Conservation (phyloP, 2,113 vertebrate species). For the Rousettus leschenaultii region DNA sequence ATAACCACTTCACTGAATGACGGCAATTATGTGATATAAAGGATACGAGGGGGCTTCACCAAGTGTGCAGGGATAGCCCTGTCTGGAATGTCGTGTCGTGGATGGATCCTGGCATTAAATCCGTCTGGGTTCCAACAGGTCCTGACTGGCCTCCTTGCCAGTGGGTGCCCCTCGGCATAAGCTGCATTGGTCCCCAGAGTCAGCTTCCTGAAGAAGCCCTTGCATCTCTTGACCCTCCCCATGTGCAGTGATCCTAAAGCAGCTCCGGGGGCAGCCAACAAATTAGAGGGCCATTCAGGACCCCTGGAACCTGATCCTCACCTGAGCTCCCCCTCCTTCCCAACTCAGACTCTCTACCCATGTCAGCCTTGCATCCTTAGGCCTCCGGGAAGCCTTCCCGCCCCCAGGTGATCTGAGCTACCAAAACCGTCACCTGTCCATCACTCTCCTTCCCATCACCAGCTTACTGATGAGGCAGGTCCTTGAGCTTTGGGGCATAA, state of each 20-base stretch:
- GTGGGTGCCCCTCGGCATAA: background rate
- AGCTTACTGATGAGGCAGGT: background rate
- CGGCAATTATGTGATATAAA: background rate
- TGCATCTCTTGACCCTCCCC: background rate
- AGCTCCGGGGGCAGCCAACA: background rate
- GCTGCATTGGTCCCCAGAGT: background rate
- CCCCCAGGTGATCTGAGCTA: no score
- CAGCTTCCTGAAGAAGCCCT: background rate
- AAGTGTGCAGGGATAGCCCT: background rate
- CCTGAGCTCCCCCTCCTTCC: background rate
- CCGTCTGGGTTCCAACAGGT: background rate
- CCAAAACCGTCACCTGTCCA: rapidly evolving
- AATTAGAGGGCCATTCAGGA: background rate
- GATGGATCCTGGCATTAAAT: background rate
- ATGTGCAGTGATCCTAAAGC: no score
- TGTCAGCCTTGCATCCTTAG: rapidly evolving
- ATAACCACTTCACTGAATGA: background rate
- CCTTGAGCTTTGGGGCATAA: background rate
- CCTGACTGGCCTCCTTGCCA: background rate
- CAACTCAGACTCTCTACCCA: background rate
- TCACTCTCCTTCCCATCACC: rapidly evolving
- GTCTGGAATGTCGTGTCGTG: background rate
- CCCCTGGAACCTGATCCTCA: background rate
- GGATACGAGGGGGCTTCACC: background rate
- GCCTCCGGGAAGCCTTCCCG: background rate